Evolutionary conservation across 2,888 invertebrate genomes (phyloP).

Genomic region (Ceriagrion tenellum): DNA sequence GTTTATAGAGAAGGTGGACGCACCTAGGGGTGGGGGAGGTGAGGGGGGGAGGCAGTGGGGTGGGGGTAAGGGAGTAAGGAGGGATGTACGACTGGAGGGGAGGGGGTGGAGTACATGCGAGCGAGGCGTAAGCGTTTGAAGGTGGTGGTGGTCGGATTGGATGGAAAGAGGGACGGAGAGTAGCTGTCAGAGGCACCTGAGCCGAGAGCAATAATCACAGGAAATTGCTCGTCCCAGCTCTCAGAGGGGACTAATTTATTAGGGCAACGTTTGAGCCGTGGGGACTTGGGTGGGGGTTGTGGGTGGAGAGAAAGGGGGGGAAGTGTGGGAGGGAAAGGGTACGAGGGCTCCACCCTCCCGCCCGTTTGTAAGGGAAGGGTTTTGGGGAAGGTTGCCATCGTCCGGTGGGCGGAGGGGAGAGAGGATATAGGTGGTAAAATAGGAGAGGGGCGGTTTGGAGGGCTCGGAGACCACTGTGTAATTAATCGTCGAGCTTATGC

Average conservation of each 20-base stretch:
- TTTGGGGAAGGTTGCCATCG: neutral
- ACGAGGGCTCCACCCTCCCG: too few species aligned
- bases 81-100: neutral
- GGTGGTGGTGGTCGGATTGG: neutral
- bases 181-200: constrained; percentile 69
- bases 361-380: neutral
- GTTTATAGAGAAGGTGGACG: too few species aligned
- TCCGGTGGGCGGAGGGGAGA: constrained; percentile 17
- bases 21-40: neutral
- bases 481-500: constrained; percentile 65
- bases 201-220: constrained; percentile 65
- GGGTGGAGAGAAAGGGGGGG: neutral
- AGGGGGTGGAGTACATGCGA: neutral
- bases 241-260: constrained; percentile 65
- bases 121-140: neutral
- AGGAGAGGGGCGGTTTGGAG: neutral
- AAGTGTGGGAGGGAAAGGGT: too few species aligned
- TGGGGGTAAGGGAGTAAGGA: neutral
- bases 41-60: neutral
- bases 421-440: neutral
- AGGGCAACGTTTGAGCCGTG: constrained; percentile 59
- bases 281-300: neutral
- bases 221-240: constrained; percentile 67
- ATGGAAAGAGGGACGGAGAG: neutral
- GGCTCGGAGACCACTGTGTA: constrained; percentile 20